A percentile compares a stretch with the other conserved stretches of the same genome.
phyloP scores from a whole-genome alignment of 2,113 vertebrate species.

The Rhabdornis inornatus region DNA sequence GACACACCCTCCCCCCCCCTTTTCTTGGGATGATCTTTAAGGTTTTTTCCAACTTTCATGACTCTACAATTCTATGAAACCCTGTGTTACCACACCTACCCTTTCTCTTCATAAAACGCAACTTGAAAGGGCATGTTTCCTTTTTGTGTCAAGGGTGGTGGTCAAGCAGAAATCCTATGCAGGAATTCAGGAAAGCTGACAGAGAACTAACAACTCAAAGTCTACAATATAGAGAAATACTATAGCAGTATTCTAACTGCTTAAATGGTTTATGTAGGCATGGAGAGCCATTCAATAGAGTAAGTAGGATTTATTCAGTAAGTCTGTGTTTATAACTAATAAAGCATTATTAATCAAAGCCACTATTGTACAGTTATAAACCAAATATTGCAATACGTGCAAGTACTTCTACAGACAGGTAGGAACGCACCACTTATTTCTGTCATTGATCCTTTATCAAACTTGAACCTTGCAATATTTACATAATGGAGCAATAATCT shows the following conservation, averaged over 20 bases:
- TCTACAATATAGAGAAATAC: neutral
- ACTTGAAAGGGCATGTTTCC: neutral
- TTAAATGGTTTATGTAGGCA: constrained; percentile 30
- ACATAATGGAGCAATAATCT: neutral
- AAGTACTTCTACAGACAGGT: neutral
- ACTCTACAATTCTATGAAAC: neutral
- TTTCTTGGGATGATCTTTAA: neutral
- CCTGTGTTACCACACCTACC: neutral
- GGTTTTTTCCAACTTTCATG: neutral
- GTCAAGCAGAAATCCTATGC: neutral
- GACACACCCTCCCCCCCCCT: neutral
- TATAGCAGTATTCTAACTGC: constrained; percentile 31
- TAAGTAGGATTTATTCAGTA: constrained; percentile 49
- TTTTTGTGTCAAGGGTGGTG: neutral
- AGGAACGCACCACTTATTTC: neutral
- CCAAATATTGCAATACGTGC: neutral
- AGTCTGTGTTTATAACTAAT: constrained; percentile 41
- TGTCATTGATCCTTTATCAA: neutral
- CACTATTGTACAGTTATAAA: constrained; percentile 34
- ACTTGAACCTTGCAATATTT: neutral
- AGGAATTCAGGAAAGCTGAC: neutral
- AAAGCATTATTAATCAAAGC: constrained; percentile 57
- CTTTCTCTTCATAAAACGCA: neutral
- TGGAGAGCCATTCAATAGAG: neutral
- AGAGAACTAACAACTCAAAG: neutral